Evolutionary conservation across 2,888 invertebrate species (phyloP).

Genomic region (Caenorhabditis sp.): DNA sequence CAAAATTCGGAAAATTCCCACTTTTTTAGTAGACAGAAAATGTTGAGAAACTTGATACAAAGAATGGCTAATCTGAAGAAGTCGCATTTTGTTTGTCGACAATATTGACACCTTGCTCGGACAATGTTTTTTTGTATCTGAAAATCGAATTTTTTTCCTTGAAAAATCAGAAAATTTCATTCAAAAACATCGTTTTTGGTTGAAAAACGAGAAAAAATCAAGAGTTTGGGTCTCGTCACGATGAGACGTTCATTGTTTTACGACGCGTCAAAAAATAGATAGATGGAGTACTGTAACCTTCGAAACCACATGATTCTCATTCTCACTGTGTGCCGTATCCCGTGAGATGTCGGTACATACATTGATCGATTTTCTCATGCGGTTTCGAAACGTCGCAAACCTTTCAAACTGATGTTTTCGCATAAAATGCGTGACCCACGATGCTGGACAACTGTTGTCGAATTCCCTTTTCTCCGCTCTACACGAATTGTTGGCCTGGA

Average conservation of each 20-base stretch:
- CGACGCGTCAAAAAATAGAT: too few species aligned
- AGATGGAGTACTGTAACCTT: too few species aligned
- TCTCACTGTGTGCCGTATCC: too few species aligned
- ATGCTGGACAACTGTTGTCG: conserved; percentile 46
- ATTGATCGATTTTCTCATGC: too few species aligned
- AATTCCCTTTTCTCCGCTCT: conserved; percentile 35
- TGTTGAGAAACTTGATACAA: not conserved
- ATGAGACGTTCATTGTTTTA: too few species aligned
- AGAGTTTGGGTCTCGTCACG: too few species aligned
- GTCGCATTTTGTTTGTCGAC: conserved; percentile 57
- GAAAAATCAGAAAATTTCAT: conserved; percentile 2
- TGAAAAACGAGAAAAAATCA: not conserved
- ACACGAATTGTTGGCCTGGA: conserved; percentile 36
- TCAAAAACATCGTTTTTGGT: not conserved
- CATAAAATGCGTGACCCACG: conserved; percentile 64
- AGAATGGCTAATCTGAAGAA: conserved; percentile 8
- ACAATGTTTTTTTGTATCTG: conserved; percentile 59
- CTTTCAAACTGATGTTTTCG: conserved; percentile 63
- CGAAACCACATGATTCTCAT: too few species aligned
- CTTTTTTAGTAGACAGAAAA: not conserved
- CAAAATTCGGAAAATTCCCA: too few species aligned
- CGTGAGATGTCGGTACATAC: too few species aligned
- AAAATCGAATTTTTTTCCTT: conserved; percentile 1
- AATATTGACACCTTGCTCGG: conserved; percentile 57
- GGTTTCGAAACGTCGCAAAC: conserved; percentile 9